A percentile compares a stretch with the other conserved stretches of the same genome.
Conservation (phyloP, 2,113 vertebrate species). For the Nycticryphes semicollaris region DNA sequence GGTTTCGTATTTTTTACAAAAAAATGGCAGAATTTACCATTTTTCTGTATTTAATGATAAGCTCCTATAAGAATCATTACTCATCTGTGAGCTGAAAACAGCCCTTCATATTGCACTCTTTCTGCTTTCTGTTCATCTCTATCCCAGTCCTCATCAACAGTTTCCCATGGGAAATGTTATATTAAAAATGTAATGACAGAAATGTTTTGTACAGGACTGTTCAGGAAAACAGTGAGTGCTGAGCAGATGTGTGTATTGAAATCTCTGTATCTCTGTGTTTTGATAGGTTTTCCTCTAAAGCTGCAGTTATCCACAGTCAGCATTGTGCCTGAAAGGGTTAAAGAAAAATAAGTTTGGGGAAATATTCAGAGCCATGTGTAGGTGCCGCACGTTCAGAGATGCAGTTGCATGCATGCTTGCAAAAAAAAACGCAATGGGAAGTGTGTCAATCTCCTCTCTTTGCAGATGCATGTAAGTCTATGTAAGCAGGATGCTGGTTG, state of each 20-base stretch:
- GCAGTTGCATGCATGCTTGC: not conserved
- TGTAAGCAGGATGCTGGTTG: constrained; percentile 6
- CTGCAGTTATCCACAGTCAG: not conserved
- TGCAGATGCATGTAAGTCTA: not conserved
- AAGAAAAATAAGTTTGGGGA: not conserved
- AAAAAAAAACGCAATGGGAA: not conserved
- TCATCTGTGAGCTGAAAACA: not conserved
- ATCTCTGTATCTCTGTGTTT: constrained; percentile 3
- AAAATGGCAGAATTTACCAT: not conserved
- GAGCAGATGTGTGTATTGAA: not conserved
- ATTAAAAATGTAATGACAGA: constrained; percentile 55
- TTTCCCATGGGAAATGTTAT: not conserved
- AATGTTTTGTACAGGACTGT: not conserved
- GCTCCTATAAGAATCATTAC: not conserved
- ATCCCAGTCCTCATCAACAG: not conserved
- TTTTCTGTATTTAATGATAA: not conserved
- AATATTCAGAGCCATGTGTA: not conserved
- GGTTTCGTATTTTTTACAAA: not conserved
- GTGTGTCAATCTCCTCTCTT: constrained; percentile 9
- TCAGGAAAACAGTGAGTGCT: not conserved
- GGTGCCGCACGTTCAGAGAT: not conserved
- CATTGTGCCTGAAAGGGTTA: constrained; percentile 24
- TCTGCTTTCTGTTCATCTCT: constrained; percentile 5
- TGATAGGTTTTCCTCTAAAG: not conserved
- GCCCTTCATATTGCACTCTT: not conserved